Evolutionary conservation across 2,888 invertebrate genomes (phyloP).

Genomic region (Synanthedon andrenaeformis): DNA sequence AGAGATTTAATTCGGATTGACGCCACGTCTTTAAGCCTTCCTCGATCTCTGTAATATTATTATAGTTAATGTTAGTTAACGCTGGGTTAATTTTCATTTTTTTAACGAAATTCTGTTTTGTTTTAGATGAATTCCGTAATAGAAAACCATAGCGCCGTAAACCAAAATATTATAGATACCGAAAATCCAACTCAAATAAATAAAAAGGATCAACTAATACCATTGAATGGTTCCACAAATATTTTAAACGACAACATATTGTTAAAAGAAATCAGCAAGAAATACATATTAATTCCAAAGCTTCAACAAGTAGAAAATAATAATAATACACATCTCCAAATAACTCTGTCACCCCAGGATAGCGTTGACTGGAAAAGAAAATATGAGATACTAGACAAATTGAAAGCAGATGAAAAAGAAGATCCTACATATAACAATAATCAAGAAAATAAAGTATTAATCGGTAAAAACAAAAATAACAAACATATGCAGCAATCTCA

Average conservation of each 20-base stretch:
- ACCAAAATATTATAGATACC: no score
- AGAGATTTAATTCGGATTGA: no score
- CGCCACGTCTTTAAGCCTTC: no score
- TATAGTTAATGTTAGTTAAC: no score
- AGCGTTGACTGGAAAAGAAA: conserved; percentile 54
- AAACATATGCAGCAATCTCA: not conserved
- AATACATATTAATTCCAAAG: conserved; percentile 56
- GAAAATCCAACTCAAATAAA: no score
- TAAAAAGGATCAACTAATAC: not conserved
- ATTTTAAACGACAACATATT: conserved; percentile 24
- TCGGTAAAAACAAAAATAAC: not conserved
- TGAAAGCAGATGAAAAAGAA: conserved; percentile 39
- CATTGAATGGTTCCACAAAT: conserved; percentile 6
- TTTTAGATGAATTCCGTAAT: not conserved
- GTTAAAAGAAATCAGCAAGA: conserved; percentile 48
- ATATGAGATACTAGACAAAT: conserved; percentile 49
- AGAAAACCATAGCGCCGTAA: not conserved
- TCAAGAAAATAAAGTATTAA: not conserved
- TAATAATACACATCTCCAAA: conserved; percentile 6
- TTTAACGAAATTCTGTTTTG: no score
- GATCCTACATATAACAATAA: conserved; percentile 3
- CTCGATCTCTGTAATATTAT: no score
- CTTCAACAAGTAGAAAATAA: conserved; percentile 14
- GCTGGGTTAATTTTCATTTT: no score
- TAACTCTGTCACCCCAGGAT: conserved; percentile 12